Base-by-base conservation (phyloP, 2,797 vertebrate species). In the Enteromius trimaculatus region DNA sequence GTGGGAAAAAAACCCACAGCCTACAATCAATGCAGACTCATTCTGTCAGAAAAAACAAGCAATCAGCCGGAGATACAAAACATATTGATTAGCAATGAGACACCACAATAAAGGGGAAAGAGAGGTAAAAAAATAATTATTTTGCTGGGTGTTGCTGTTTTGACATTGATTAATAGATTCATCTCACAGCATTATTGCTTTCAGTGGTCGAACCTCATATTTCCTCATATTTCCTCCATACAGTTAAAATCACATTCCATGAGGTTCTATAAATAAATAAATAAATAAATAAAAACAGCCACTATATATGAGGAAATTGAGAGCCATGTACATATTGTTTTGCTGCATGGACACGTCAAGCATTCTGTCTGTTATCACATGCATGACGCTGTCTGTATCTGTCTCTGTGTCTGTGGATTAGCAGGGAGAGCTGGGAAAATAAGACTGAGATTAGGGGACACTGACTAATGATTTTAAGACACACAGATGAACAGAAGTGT, bases 61-160 rank as follows among this genome's bases (percentile, higher is more conserved):
- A 80, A 47, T 58, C 55, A 77, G 44, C 26, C 31, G 0, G 55
- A 65, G n/a, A 64, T 37, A 37, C 26, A 51, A 66, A 68, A 64
- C 39, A 39, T 51, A 58, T 68, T 80, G 77, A 65, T 91, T 92
- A 68, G 92, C 89, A 51, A 51, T 92, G 44, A 92, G 93, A 89
- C 87, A 90, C 11, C 87, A 94, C 68, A 77, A 93, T 65, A 90
- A 77, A 75, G 90, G 92, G 89, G 88, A 19, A 92, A 93, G 82
- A 93, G 88, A 82, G 87, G 89, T 0, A 80, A 88, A 92, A 62
- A 86, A 83, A 82, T 53, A 44, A 58, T 37, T 6, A 39, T 71
- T 64, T 47, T 58, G 21, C n/a, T 13, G 69, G 21, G 21, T 34
- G 31, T 47, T 62, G n/a, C 21, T 44, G 44, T 55, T n/a, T 37